These are phyloP conservation scores for Trigoniulus corallinus DNA, from an alignment of 1,140 invertebrate genomes.

Conservation along the genomic window DNA sequence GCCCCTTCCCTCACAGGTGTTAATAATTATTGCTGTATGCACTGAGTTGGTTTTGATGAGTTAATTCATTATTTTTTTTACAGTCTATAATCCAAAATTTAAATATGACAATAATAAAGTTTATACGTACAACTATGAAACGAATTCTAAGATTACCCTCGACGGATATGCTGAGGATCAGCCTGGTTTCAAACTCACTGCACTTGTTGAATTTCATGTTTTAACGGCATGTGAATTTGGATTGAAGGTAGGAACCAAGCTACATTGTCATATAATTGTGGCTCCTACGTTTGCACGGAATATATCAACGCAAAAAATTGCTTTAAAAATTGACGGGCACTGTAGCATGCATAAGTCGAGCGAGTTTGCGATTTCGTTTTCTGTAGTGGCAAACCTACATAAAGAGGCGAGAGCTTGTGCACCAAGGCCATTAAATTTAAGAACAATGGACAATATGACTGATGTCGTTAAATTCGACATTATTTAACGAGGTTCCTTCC, in stretches of 20 bases:
- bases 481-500: background rate
- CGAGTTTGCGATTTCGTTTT: too few species aligned
- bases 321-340: too few species aligned
- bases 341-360: too few species aligned
- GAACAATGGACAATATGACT: background rate
- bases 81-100: slow-evolving; percentile 24
- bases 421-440: too few species aligned
- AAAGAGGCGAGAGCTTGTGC: too few species aligned
- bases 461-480: background rate
- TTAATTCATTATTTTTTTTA: slow-evolving; percentile 1
- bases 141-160: slow-evolving; percentile 37
- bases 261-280: too few species aligned
- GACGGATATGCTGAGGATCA: slow-evolving; percentile 36
- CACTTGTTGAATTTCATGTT: slow-evolving; percentile 39
- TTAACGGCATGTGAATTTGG: slow-evolving; percentile 41
- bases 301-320: too few species aligned
- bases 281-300: too few species aligned
- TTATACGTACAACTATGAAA: slow-evolving; percentile 45
- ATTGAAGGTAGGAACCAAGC: slow-evolving; percentile 28
- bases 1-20: too few species aligned
- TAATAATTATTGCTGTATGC: too few species aligned
- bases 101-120: slow-evolving; percentile 39
- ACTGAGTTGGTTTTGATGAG: too few species aligned
- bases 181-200: slow-evolving; percentile 34
- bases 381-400: too few species aligned